phyloP scores from a whole-genome alignment of 2,888 invertebrate species.

The Sialis lutaria region DNA sequence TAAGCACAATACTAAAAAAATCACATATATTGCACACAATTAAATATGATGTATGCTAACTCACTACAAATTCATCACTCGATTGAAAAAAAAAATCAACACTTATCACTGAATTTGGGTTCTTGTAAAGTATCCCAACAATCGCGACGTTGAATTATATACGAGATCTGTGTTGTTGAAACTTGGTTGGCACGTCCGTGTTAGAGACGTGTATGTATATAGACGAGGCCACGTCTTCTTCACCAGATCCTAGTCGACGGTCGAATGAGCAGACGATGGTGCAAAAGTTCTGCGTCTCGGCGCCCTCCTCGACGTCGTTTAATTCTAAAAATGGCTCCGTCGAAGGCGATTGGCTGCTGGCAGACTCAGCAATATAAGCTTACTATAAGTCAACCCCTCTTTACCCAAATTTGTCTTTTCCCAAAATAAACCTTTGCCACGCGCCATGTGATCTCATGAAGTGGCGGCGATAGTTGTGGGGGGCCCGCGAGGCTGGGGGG shows the following conservation, averaged over 20 bases:
- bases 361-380: constrained; percentile 14
- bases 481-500: too few relatives aligned
- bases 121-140: neutral
- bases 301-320: constrained; percentile 10
- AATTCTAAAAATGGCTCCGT: constrained; percentile 29
- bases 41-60: neutral
- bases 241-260: neutral
- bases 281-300: neutral
- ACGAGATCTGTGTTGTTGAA: too few relatives aligned
- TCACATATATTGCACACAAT: too few relatives aligned
- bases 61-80: neutral
- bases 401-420: constrained; percentile 71
- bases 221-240: neutral
- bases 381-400: constrained; percentile 19
- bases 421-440: constrained; percentile 43
- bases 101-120: neutral
- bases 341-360: constrained; percentile 22
- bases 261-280: constrained; percentile 2
- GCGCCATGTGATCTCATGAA: constrained; percentile 20
- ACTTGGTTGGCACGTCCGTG: neutral
- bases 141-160: too few relatives aligned
- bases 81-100: neutral
- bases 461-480: constrained; percentile 11
- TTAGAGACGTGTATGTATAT: neutral
- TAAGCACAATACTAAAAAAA: too few relatives aligned